Conservation (phyloP, 1,140 invertebrate genomes). For the Bombus impatiens region DNA sequence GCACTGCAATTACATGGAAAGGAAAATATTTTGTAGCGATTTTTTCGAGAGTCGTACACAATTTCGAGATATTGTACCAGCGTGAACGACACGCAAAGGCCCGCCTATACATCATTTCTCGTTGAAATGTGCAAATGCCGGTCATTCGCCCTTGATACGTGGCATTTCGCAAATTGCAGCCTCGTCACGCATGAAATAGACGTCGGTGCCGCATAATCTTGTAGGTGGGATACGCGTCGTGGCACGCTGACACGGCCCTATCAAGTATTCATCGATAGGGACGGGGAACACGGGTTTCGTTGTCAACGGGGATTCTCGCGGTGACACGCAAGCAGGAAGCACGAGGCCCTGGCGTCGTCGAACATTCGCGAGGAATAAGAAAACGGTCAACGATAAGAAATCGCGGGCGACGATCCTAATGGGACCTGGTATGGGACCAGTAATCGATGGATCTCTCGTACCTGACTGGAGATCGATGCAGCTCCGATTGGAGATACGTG, state of each 20-base stretch:
- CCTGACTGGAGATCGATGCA: slow-evolving; percentile 17
- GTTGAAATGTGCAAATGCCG: slow-evolving; percentile 42
- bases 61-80: neutral
- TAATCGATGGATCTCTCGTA: neutral
- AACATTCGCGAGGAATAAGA: slow-evolving; percentile 7
- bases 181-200: slow-evolving; percentile 65
- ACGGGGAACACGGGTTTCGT: slow-evolving; percentile 52
- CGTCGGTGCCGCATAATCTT: slow-evolving; percentile 65
- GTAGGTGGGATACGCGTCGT: slow-evolving; percentile 61
- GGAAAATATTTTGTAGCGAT: slow-evolving; percentile 25
- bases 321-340: slow-evolving; percentile 58
- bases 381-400: slow-evolving; percentile 11
- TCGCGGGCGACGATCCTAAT: slow-evolving; percentile 14
- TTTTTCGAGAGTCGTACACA: neutral
- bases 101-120: slow-evolving; percentile 44
- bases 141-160: slow-evolving; percentile 66
- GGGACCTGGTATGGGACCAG: neutral
- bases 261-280: slow-evolving; percentile 64
- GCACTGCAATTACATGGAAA: neutral
- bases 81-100: too few species aligned
- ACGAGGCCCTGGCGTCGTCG: neutral
- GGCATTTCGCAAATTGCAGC: slow-evolving; percentile 65
- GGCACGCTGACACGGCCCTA: slow-evolving; percentile 56
- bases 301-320: slow-evolving; percentile 61
- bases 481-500: neutral